These are phyloP conservation scores for Lycophotia porphyrea DNA, from an alignment of 2,888 invertebrate species.

Conservation along the genomic window DNA sequence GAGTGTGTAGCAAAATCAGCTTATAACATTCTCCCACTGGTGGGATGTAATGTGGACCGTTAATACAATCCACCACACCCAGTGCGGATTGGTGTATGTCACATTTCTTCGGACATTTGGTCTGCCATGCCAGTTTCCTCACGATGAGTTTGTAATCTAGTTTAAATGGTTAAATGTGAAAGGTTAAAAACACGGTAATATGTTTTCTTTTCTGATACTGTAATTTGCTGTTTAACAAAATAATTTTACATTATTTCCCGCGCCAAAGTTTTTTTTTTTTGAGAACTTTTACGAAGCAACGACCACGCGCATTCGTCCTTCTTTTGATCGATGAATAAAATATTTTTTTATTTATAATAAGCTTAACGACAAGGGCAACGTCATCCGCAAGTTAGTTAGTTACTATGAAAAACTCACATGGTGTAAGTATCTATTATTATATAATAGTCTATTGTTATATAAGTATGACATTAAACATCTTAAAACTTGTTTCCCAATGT, in stretches of 20 bases:
- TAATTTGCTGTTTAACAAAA: neutral
- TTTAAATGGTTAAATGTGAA: neutral
- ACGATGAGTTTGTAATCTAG: neutral
- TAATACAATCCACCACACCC: neutral
- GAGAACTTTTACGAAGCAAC: slow-evolving; percentile 6
- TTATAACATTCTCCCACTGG: neutral
- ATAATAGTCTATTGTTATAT: slow-evolving; percentile 47
- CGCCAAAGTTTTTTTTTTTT: neutral
- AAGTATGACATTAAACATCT: slow-evolving; percentile 23
- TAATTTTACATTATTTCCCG: neutral
- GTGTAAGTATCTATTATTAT: slow-evolving; percentile 21
- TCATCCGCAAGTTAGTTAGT: slow-evolving; percentile 34
- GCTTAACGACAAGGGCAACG: slow-evolving; percentile 36
- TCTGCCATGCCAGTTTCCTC: neutral
- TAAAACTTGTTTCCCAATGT: slow-evolving; percentile 20
- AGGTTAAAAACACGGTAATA: neutral
- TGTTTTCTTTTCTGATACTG: neutral
- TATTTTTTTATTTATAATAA: slow-evolving; percentile 30
- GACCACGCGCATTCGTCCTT: slow-evolving; percentile 32
- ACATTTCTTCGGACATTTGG: neutral
- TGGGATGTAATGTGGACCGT: neutral
- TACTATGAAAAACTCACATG: slow-evolving; percentile 48
- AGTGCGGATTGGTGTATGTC: neutral
- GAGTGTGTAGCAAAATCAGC: neutral
- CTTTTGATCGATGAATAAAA: slow-evolving; percentile 33